These are phyloP conservation scores for Drosophila monieri DNA, from an alignment of 2,888 invertebrate species.

Conservation along the genomic window DNA sequence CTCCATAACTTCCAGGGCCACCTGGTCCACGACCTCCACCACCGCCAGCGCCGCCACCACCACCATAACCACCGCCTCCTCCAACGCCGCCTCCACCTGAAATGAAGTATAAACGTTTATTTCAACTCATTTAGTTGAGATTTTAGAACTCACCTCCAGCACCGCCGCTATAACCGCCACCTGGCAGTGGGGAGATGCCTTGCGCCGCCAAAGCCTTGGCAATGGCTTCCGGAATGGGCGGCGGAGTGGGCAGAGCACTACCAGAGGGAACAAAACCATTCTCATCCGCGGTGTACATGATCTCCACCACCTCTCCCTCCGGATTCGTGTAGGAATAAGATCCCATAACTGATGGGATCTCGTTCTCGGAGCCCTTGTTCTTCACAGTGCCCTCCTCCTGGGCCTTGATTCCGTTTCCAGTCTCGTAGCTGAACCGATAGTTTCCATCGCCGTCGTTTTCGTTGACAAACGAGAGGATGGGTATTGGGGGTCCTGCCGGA, in stretches of 20 bases:
- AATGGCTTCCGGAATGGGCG: conserved; percentile 88
- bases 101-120: not conserved
- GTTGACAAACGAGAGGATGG: conserved; percentile 86
- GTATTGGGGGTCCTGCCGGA: conserved; percentile 83
- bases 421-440: conserved; percentile 87
- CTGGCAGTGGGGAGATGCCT: conserved; percentile 84
- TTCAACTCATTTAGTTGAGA: not conserved
- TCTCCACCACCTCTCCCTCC: conserved; percentile 86
- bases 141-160: conserved; percentile 40
- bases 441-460: conserved; percentile 86
- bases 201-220: conserved; percentile 85
- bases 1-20: not conserved
- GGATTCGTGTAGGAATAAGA: conserved; percentile 88
- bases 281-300: conserved; percentile 88
- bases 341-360: conserved; percentile 86
- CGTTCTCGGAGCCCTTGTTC: conserved; percentile 86
- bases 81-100: conserved; percentile 53
- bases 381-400: conserved; percentile 87
- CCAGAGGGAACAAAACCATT: conserved; percentile 87
- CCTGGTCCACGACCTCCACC: conserved; percentile 34
- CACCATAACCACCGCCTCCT: conserved; percentile 42
- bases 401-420: conserved; percentile 87
- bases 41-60: conserved; percentile 68
- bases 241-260: conserved; percentile 87
- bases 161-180: conserved; percentile 82